A percentile compares a stretch with the other conserved stretches of the same genome.
Evolutionary conservation across 1,140 invertebrate species (phyloP).

Genomic region (Rhynchophorus ferrugineus): DNA sequence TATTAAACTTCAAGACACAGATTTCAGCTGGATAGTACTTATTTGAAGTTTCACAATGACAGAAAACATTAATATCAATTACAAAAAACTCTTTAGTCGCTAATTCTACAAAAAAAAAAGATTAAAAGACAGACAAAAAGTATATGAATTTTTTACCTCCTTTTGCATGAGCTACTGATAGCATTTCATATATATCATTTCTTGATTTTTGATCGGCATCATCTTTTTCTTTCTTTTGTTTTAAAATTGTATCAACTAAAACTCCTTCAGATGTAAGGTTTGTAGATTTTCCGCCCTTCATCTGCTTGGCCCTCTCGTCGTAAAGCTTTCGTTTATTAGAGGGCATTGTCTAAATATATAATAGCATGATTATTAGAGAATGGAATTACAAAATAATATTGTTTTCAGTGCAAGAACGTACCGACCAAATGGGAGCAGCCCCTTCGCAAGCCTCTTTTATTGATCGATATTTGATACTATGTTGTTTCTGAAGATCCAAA

Average conservation of each 20-base stretch:
- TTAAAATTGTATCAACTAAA: background rate
- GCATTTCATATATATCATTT: too few species aligned
- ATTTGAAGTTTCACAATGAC: constrained; percentile 26
- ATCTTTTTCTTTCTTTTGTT: constrained; percentile 2
- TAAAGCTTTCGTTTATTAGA: background rate
- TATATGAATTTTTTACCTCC: too few species aligned
- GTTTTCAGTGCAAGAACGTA: background rate
- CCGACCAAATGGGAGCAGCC: background rate
- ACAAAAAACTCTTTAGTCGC: constrained; percentile 36
- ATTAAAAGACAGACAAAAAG: too few species aligned
- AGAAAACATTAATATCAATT: constrained; percentile 44
- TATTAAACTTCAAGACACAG: constrained; percentile 41
- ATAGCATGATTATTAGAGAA: background rate
- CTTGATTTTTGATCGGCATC: background rate
- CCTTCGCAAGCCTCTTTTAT: background rate
- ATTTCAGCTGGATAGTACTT: constrained; percentile 40
- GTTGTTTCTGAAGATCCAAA: background rate
- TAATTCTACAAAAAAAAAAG: constrained; percentile 26
- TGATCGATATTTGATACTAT: background rate
- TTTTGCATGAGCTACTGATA: too few species aligned
- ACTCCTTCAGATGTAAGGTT: too few species aligned
- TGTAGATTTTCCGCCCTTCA: too few species aligned
- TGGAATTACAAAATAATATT: background rate
- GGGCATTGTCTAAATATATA: background rate
- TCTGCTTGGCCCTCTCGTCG: too few species aligned